Evolutionary conservation across 1,140 invertebrate genomes (phyloP).

Genomic region (Ceratina japonica): DNA sequence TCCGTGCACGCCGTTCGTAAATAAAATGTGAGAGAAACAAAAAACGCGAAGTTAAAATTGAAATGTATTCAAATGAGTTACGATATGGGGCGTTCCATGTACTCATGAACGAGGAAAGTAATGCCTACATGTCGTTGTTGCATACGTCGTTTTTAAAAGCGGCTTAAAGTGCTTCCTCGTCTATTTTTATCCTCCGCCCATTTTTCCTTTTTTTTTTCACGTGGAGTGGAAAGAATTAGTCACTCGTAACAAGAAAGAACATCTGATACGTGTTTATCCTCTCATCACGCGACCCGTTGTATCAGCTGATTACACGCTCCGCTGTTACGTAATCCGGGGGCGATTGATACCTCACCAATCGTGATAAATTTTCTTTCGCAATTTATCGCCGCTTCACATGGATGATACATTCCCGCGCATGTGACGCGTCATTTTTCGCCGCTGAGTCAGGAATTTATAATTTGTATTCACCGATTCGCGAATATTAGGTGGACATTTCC

Average conservation of each 20-base stretch:
- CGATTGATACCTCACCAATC: constrained; percentile 42
- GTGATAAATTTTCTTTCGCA: constrained; percentile 38
- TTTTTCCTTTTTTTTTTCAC: neutral
- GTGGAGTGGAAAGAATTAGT: neutral
- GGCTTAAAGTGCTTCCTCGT: neutral
- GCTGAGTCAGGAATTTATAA: constrained; percentile 19
- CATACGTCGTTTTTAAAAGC: neutral
- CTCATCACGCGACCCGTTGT: constrained; percentile 44
- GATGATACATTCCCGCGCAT: neutral
- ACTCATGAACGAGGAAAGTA: too few species aligned
- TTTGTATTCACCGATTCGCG: neutral
- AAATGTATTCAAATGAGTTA: too few species aligned
- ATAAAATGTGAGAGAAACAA: too few species aligned
- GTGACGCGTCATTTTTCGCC: neutral
- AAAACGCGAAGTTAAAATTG: too few species aligned
- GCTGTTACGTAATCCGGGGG: constrained; percentile 44
- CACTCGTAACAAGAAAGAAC: constrained; percentile 33
- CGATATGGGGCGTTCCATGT: too few species aligned
- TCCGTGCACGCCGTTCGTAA: too few species aligned
- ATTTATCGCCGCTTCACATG: neutral
- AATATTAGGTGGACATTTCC: neutral
- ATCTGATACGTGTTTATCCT: constrained; percentile 50
- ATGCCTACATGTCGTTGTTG: neutral
- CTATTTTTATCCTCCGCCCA: too few species aligned
- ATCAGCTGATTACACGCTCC: constrained; percentile 51